Evolutionary conservation across 2,888 invertebrate species (phyloP).

Genomic region (Zygogramma bicolorata): DNA sequence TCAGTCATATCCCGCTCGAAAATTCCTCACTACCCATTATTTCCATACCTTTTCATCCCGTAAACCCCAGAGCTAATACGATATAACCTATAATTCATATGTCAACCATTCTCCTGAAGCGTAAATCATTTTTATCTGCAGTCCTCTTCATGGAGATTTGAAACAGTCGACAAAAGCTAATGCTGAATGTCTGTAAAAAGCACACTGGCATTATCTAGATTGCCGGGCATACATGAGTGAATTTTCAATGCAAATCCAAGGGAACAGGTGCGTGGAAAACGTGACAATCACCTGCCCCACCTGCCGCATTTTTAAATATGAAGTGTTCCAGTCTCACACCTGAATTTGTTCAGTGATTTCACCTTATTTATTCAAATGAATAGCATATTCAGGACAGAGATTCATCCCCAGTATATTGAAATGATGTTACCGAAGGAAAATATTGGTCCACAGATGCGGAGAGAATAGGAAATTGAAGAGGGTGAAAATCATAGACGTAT

Average conservation of each 20-base stretch:
- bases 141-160: not conserved
- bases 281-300: slow-evolving; percentile 27
- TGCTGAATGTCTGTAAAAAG: slow-evolving; percentile 8
- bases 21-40: not conserved
- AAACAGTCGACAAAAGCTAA: slow-evolving; percentile 8
- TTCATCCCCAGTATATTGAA: not conserved
- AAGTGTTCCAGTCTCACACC: not conserved
- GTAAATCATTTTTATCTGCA: slow-evolving; percentile 5
- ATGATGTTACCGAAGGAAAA: not conserved
- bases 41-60: not conserved
- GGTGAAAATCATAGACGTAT: too few species aligned
- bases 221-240: slow-evolving; percentile 15
- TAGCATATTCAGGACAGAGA: not conserved
- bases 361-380: not conserved
- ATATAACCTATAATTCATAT: not conserved
- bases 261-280: slow-evolving; percentile 38
- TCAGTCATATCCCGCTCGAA: not conserved
- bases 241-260: slow-evolving; percentile 37
- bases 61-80: not conserved
- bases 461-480: not conserved
- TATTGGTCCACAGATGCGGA: not conserved
- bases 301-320: slow-evolving; percentile 19
- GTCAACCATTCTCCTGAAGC: not conserved
- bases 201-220: slow-evolving; percentile 5
- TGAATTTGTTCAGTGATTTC: not conserved